A percentile compares a stretch with the other conserved stretches of the same genome.
phyloP scores from a whole-genome alignment of 2,113 vertebrate species.

The Muntiacus muntjak region DNA sequence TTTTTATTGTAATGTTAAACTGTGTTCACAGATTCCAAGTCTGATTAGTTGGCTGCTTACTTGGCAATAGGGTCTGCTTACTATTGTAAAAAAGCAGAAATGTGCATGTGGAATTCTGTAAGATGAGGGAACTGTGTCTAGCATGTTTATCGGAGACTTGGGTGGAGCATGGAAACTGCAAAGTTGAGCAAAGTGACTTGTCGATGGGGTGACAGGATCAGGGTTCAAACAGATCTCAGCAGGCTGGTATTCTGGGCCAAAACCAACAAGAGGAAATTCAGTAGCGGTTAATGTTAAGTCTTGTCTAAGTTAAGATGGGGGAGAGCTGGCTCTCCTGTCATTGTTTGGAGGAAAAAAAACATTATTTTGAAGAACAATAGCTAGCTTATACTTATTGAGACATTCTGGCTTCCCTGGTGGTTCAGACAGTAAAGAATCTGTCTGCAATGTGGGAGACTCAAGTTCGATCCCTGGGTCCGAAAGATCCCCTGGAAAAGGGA shows the following conservation, averaged over 20 bases:
- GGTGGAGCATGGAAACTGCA: not conserved
- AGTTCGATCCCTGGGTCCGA: not conserved
- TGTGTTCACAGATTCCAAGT: not conserved
- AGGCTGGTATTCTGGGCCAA: not conserved
- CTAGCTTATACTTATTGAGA: not conserved
- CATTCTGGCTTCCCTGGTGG: not conserved
- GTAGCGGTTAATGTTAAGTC: not conserved
- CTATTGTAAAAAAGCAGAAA: not conserved
- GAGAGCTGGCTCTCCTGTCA: not conserved
- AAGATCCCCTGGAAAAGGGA: not conserved
- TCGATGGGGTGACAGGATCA: not conserved
- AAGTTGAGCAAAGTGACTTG: not conserved
- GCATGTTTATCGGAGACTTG: not conserved
- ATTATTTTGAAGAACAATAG: not conserved
- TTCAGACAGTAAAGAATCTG: not conserved
- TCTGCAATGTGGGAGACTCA: not conserved
- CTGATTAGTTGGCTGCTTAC: not conserved
- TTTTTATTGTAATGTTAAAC: slow-evolving; percentile 20
- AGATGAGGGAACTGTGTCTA: not conserved
- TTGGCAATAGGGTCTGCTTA: not conserved
- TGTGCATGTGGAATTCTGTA: not conserved
- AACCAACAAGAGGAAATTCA: not conserved
- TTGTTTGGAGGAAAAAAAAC: not conserved
- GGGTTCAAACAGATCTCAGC: not conserved
- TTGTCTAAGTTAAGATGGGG: not conserved